Evolutionary conservation across 2,888 invertebrate genomes (phyloP), one percentile per base, ranked within the genome.

Genomic region (Asteroscopus sphinx): DNA sequence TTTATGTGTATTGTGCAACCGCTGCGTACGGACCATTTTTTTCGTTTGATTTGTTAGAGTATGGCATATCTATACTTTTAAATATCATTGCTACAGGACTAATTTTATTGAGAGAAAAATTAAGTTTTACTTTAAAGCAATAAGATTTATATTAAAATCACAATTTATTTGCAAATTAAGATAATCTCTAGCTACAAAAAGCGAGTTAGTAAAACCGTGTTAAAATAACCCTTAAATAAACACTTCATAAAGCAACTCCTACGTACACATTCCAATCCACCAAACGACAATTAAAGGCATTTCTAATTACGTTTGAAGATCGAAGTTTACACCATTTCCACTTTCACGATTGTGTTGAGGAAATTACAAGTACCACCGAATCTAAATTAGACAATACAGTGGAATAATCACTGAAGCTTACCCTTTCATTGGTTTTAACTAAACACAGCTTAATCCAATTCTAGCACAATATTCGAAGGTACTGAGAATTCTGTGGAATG

Each of bases 401-500:
- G 63, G 61, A 70, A 74, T 80, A 77, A 78, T 80, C 73, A 68
- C 58, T 56, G 49, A 47, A 68, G 66, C 62, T 73, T 53, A 67
- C 73, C 81, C 76, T 81, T 79, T 80, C 80, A 83, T 79, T 70
- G 79, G 78, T 76, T 80, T 76, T 77, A 76, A 76, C 77, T 80
- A 81, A 81, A 80, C 73, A 80, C 78, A 75, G 66, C 76, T 82
- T 81, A 84, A 86, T 84, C 81, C 79, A 74, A 76, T 80, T 76
- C 76, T 58, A 68, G 67, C 63, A 68, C 71, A 73, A 79, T 81
- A 79, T 80, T 81, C 70, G 61, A 41, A 57, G 63, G 60, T 65
- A 68, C 62, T 63, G 51, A 53, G 59, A 60, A 69, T 69, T 68
- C 56, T 39, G 37, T 51, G 21, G 37, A 25, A 32, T 36, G n/a